Evolutionary conservation across 2,113 vertebrate genomes (phyloP), one percentile per base, ranked within the genome.

Genomic region (Scartelaos histophorus): DNA sequence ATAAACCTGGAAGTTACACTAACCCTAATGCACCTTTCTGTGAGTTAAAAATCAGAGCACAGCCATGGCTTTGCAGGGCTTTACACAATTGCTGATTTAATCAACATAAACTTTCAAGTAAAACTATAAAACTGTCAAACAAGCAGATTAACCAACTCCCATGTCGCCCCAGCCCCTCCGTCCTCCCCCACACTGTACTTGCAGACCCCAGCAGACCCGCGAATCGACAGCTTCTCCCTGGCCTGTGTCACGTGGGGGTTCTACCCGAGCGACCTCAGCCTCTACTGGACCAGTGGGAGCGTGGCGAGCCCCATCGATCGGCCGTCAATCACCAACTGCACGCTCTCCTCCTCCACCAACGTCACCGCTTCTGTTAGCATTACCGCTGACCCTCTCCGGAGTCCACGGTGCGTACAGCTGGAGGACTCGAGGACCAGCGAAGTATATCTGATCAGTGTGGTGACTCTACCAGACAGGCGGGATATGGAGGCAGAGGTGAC

Each of bases 171-270:
- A 90, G 86, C 84, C 43, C 78, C 49, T 25, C 89, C 89, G 5
- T 84, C 79, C 54, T 67, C 66, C 16, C 89, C 90, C 22, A 69
- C 35, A 66, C 65, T 91, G 2, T 82, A 84, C 73, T 85, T 90
- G 24, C 81, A 89, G 66, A 75, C 82, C 21, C 71, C 80, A 19
- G 7, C 65, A 0, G 53, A 76, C 45, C 70, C 71, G 0, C 25
- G 64, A 45, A 9, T 47, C 0, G 60, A 47, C 29, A 74, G 29
- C 6, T 85, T 83, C 79, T 73, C 58, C 58, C 79, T 90, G 24
- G 61, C 82, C 19, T 92, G 90, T 71, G 66, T 82, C 76, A 91
- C 89, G 0, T 56, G 74, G 51, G 84, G 90, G 7, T 91, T 90
- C 76, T 69, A 87, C 79, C 91, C 85, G 1, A 53, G 74, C 4